These are phyloP conservation scores for Prinia subflava DNA, from an alignment of 2,113 vertebrate genomes.

Conservation along the genomic window DNA sequence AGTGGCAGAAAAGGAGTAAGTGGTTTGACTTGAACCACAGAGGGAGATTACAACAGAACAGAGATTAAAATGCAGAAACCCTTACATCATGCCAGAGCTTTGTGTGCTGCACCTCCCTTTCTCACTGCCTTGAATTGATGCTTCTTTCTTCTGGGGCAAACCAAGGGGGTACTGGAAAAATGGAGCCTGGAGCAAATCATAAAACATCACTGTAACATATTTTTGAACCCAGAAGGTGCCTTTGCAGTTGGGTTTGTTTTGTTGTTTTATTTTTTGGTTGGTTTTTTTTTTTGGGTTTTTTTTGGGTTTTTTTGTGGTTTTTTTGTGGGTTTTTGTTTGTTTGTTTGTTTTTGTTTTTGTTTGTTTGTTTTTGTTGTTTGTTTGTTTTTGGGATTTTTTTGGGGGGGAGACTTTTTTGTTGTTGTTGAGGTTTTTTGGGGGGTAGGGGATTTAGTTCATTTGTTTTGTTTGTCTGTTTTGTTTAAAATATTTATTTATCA, in stretches of 20 bases:
- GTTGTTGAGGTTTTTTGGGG: too few species aligned
- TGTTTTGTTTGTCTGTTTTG: not conserved
- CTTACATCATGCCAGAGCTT: slow-evolving; percentile 43
- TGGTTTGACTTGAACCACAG: slow-evolving; percentile 60
- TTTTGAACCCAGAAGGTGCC: not conserved
- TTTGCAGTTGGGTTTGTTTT: not conserved
- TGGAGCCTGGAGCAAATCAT: not conserved
- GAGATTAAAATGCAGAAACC: slow-evolving; percentile 56
- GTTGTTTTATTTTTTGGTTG: too few species aligned
- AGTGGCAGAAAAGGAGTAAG: slow-evolving; percentile 59
- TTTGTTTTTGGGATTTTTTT: not conserved
- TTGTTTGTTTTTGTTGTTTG: too few species aligned
- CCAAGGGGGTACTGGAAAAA: not conserved
- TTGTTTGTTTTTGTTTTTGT: not conserved
- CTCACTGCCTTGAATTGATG: not conserved
- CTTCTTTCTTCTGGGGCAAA: not conserved
- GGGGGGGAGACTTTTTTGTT: not conserved
- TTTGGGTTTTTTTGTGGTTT: not conserved
- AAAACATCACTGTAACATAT: not conserved
- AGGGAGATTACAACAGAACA: slow-evolving; percentile 58
- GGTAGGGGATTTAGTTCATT: not conserved
- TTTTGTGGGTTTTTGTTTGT: too few species aligned
- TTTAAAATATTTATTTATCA: not conserved
- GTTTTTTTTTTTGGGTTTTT: too few species aligned
- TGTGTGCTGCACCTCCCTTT: not conserved